Evolutionary conservation across 2,797 vertebrate species (phyloP).

Genomic region (Hylomyscus alleni): DNA sequence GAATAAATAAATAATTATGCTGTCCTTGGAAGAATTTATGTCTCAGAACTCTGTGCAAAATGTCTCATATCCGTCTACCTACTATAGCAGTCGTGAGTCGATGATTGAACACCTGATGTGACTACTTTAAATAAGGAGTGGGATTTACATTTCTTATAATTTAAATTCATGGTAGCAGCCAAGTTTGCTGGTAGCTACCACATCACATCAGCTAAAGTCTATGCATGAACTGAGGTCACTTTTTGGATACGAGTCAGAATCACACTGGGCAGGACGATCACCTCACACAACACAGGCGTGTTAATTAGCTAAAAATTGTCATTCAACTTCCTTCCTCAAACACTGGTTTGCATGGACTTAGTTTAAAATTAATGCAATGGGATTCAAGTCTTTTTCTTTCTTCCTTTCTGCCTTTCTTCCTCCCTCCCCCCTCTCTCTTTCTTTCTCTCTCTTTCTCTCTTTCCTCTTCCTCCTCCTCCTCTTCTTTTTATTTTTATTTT

Average conservation of each 20-base stretch:
- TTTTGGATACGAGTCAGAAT: neutral
- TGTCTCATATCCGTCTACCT: neutral
- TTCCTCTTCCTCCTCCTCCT: no score
- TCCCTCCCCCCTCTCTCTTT: no score
- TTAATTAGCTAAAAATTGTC: slow-evolving; percentile 8
- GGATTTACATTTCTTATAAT: slow-evolving; percentile 11
- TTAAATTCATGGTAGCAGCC: slow-evolving; percentile 25
- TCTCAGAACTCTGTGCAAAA: neutral
- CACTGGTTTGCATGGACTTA: neutral
- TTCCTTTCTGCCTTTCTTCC: no score
- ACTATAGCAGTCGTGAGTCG: neutral
- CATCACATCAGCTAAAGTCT: neutral
- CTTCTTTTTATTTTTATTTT: neutral
- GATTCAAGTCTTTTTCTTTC: neutral
- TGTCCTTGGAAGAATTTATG: neutral
- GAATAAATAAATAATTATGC: slow-evolving; percentile 28
- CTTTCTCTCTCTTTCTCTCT: no score
- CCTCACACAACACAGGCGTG: neutral
- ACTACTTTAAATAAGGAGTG: neutral
- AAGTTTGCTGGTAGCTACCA: neutral
- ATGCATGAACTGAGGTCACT: neutral
- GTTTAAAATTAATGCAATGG: slow-evolving; percentile 54
- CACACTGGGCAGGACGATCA: neutral
- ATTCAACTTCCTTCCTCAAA: neutral
- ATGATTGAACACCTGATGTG: neutral